Evolutionary conservation across 2,888 invertebrate species (phyloP).

Genomic region (Ennomos fuscantarius): DNA sequence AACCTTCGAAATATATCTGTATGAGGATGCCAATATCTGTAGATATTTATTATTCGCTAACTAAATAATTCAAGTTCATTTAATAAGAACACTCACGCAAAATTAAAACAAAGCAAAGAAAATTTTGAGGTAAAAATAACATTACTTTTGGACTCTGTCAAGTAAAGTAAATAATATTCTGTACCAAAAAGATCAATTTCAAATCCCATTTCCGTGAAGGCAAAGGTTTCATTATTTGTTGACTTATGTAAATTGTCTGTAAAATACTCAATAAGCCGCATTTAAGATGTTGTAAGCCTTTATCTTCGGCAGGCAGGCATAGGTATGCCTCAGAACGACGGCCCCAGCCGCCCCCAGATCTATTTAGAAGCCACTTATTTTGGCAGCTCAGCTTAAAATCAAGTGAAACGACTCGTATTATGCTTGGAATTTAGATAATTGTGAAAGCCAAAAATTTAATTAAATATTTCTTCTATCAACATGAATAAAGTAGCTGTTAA

Average conservation of each 20-base stretch:
- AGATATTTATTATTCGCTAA: no score
- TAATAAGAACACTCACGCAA: not conserved
- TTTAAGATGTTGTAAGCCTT: constrained; percentile 70
- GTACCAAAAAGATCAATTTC: constrained; percentile 43
- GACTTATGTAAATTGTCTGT: constrained; percentile 68
- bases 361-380: constrained; percentile 34
- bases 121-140: not conserved
- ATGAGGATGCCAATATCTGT: no score
- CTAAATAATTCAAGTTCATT: no score
- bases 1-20: no score
- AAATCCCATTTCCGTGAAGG: constrained; percentile 54
- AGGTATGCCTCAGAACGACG: constrained; percentile 45
- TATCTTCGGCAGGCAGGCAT: constrained; percentile 69
- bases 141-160: not conserved
- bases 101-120: not conserved
- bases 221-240: constrained; percentile 61
- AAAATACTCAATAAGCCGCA: constrained; percentile 70
- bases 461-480: not conserved
- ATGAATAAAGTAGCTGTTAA: no score
- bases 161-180: constrained; percentile 22
- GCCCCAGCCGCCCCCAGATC: constrained; percentile 41
- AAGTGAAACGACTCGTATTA: constrained; percentile 31
- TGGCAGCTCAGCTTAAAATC: constrained; percentile 35
- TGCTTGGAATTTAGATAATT: constrained; percentile 27
- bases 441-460: not conserved